Base-by-base conservation (phyloP, 1,140 invertebrate species). In the Neodiprion virginianus region DNA sequence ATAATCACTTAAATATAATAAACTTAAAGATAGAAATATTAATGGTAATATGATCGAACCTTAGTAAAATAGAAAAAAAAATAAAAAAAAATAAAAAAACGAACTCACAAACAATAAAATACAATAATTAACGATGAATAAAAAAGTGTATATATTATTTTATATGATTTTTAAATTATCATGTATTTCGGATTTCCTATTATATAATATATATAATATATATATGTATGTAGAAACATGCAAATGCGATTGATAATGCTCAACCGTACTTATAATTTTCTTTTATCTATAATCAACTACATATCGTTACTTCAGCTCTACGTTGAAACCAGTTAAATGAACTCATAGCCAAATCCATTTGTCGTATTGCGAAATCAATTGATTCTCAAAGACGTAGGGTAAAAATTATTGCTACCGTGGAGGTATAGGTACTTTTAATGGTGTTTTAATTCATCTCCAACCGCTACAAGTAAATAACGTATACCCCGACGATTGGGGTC, bases 51-150 rank as follows among this genome's bases (percentile, higher is more conserved):
- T 76, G 76, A 74, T 80, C 75, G 68, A 94, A 93, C 84, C 93
- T 93, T 90, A 92, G 93, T 88, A 93, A 93, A 83, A 93, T 92
- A 90, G 10, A 49, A 9, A 40, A 48, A 10, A 40, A 23, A 49
- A n/a, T 71, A 71, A 8, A 71, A 49, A 23, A 71, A 7, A 71
- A 49, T 4, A 48, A 48, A 48, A n/a, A 71, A 71, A 5, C 48
- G 2, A 79, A 81, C 70, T 81, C 75, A 80, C 81, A 17, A 85
- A 81, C 75, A 80, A 80, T 82, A 78, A 81, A 81, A 80, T 83
- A 82, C 79, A 78, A 40, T 40, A 40, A 78, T 77, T 75, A 78
- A 80, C 66, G 67, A 11, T 70, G 73, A 74, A 74, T 74, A 67
- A 68, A 70, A 61, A 47, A 14, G 53, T 69, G 67, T 70, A 49